phyloP scores from a whole-genome alignment of 2,888 invertebrate genomes.

The Lasioglossum marginatum region DNA sequence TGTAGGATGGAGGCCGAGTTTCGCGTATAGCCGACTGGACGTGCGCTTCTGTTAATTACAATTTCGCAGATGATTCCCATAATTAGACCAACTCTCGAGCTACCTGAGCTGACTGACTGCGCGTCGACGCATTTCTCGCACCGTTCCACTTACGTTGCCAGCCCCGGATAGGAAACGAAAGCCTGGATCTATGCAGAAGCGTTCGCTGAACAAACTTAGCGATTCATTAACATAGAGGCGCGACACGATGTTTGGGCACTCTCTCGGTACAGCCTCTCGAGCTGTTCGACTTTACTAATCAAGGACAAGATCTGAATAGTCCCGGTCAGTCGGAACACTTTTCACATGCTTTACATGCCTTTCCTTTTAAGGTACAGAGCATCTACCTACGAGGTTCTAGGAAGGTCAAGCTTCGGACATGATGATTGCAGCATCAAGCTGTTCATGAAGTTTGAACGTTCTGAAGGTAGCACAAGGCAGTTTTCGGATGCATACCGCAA shows the following conservation, averaged over 20 bases:
- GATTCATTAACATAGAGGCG: background rate
- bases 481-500: background rate
- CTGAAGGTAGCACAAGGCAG: background rate
- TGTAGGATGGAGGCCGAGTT: background rate
- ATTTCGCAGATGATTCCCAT: conserved; percentile 12
- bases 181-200: background rate
- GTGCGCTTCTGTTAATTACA: background rate
- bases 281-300: background rate
- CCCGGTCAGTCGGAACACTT: background rate
- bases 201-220: background rate
- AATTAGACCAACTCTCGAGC: conserved; percentile 20
- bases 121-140: conserved; percentile 22
- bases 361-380: background rate
- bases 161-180: conserved; percentile 3
- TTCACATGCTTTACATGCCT: background rate
- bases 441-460: background rate
- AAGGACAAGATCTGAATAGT: background rate
- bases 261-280: background rate
- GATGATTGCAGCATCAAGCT: background rate
- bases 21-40: background rate
- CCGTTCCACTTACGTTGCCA: conserved; percentile 51
- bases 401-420: background rate
- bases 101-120: background rate
- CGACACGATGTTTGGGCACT: background rate
- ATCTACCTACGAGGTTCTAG: background rate